Percentiles rank a stretch among this genome's conserved stretches.
Conservation (phyloP, 2,113 vertebrate species). For the Plotosus lineatus region DNA sequence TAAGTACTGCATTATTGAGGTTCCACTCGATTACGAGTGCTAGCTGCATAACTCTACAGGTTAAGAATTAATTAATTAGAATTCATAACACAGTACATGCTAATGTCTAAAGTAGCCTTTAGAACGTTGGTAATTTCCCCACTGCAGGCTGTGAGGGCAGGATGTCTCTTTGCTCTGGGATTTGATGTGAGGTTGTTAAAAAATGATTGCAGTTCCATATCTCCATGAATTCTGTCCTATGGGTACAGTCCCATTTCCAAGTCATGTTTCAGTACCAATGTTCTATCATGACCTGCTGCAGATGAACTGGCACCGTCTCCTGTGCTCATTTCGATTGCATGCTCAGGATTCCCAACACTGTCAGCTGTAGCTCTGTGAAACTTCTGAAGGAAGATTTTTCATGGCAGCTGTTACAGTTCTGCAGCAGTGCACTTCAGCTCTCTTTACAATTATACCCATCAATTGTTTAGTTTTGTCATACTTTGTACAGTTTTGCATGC, state of each 20-base stretch:
- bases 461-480: constrained; percentile 87
- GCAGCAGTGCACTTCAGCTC: background rate
- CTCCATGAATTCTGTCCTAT: background rate
- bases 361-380: background rate
- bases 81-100: background rate
- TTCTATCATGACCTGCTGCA: background rate
- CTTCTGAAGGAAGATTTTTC: background rate
- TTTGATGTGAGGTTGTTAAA: background rate
- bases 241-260: background rate
- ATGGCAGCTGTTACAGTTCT: constrained; percentile 4
- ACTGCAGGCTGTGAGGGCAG: background rate
- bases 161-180: background rate
- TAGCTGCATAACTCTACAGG: background rate
- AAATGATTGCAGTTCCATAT: background rate
- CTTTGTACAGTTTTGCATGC: constrained; percentile 99
- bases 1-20: constrained; percentile 8
- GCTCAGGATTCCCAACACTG: background rate
- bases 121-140: background rate
- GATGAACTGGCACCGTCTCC: background rate
- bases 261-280: background rate
- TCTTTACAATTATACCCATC: constrained; percentile 76
- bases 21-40: background rate
- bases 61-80: background rate
- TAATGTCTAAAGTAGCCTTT: background rate
- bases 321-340: background rate